Evolutionary conservation across 2,113 vertebrate genomes (phyloP), one percentile per base, ranked within the genome.

Genomic region (Apistogramma diplotaenia): DNA sequence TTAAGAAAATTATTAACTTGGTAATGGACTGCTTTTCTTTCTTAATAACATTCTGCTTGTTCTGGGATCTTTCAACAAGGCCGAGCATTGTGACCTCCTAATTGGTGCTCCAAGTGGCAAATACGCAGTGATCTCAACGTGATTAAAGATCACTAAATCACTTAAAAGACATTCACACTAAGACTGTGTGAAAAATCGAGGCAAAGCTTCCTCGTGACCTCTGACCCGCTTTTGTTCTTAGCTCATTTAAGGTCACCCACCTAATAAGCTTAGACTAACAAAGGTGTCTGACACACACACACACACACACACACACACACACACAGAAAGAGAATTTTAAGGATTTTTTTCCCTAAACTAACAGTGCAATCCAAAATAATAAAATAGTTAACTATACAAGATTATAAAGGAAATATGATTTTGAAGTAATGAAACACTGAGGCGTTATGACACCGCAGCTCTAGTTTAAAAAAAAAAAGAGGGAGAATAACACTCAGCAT

Each of bases 181-280:
- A 81, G 72, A 54, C 46, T 59, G 58, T 71, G 60, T 29, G 31
- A 74, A 70, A 70, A 40, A 37, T 49, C 31, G 10, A 15, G 46
- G 37, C 78, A 85, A 86, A 84, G 78, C 62, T 74, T 62, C 49
- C 72, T 74, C 9, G 55, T 82, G 79, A 78, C 67, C 72, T 87
- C 55, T 12, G 76, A 83, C 70, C 46, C 6, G 61, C 61, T 79
- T 84, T 72, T 77, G 55, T 65, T 83, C 65, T 77, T 51, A 46
- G 55, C 58, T 70, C 21, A 70, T 71, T 89, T 89, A 60, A 85
- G 87, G 37, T 85, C 67, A 85, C 35, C 43, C 31, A 54, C 1
- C 43, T 83, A 83, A 85, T 80, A 60, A 1, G 53, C 74, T 85
- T 82, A 83, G 43, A 78, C 79, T 65, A 43, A 72, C 70, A 76